Base-by-base conservation (phyloP, 2,888 invertebrate genomes). In the Conus canariensis region DNA sequence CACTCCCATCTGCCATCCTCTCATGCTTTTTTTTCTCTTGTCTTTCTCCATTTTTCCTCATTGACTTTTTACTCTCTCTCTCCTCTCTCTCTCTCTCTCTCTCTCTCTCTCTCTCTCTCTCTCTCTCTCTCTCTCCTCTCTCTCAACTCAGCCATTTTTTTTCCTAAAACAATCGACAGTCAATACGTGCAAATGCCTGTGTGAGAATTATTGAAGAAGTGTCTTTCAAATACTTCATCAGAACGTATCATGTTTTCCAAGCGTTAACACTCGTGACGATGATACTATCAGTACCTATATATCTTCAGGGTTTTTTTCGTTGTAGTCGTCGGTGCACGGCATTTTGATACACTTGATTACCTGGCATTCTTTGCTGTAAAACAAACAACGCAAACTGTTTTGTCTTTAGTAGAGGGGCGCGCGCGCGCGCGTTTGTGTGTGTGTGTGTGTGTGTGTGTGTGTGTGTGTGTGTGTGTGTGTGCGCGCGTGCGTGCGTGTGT, bases 381-480 rank as follows among this genome's bases (percentile, higher is more conserved):
- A 59, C 25, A 86, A 59, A 58, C n/a, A 22, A n/a, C n/a, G 77
- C 56, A 56, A 59, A 12, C 16, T 56, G 82, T 6, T 19, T 22
- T 59, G n/a, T 58, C 14, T 19, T 83, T 87, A 14, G 45, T 45
- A 45, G 45, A 45, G 4, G 45, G 45, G 45, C 45, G 45, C 45
- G 45, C 45, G 3, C 45, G 45, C 45, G 45, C 45, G 4, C 2
- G 58, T 77, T 1, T 14, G n/a, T 88, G 58, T 88, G 56, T 67
- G 10, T 83, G 16, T 56, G 70, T 82, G 56, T 67, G 56, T 82
- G 70, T 85, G 56, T 82, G 83, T 64, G 64, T 89, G 80, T 83
- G 64, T 83, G 64, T 83, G 83, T 80, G 89, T 60, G 45, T 83
- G 89, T 64, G 67, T 89, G 89, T 83, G 64, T 59, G 83, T 83